Base-by-base conservation (phyloP, 1,140 invertebrate species). In the Drosophila oshimai region DNA sequence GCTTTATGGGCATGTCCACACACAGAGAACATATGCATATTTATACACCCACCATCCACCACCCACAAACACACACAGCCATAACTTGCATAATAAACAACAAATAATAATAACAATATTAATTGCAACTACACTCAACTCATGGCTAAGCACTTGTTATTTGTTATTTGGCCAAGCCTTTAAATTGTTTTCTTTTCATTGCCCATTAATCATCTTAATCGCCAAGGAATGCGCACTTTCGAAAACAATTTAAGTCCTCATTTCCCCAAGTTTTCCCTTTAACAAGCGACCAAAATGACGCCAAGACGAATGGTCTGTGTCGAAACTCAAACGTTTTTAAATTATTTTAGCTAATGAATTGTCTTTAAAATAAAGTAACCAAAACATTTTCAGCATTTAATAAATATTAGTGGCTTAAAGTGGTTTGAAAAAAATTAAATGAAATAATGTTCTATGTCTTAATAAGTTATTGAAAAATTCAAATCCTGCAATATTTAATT, bases 11-110 rank as follows among this genome's bases (percentile, higher is more conserved):
- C 45, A 33, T 71, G 45, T 60, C 70, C 46, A 44, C 37, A 44
- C 37, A 18, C 69, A 46, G 65, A 33, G 20, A 26, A 73, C 69
- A 73, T 73, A 62, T 73, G 68, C 69, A 72, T 72, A 72, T 72
- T 72, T 72, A 31, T 60, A 24, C 36, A 55, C 22, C 6, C 36
- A 34, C 13, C 34, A 13, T 9, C 4, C 41, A 9, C 10, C n/a
- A 4, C 31, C 9, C 34, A 20, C 31, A 51, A 22, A 13, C n/a
- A 26, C 39, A 33, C 13, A 28, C 13, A 17, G 20, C 22, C 51
- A 28, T 54, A 57, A 22, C 45, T 28, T 31, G 46, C 68, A 72
- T 72, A 60, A 71, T 72, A 50, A 50, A 65, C 58, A 65, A 64
- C 41, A 47, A 57, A 62, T 58, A 44, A 54, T 54, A 62, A 44